phyloP scores from a whole-genome alignment of 2,797 vertebrate genomes.

The Pangasius mekongensis region DNA sequence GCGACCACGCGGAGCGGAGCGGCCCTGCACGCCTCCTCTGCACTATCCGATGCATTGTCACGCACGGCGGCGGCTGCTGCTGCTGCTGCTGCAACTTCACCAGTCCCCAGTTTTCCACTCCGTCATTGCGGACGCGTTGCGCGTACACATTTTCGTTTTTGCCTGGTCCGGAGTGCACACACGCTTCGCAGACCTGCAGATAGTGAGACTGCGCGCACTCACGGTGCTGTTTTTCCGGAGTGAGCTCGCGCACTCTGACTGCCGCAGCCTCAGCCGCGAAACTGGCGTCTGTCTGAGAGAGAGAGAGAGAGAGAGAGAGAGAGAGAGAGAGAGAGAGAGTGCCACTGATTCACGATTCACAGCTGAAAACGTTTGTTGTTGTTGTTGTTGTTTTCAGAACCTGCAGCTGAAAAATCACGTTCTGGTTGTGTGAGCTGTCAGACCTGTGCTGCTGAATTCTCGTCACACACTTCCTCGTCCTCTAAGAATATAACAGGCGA shows the following conservation, averaged over 20 bases:
- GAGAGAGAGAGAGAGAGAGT: no score
- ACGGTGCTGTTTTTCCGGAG: neutral
- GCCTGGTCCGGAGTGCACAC: constrained; percentile 12
- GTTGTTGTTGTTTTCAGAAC: neutral
- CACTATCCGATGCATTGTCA: constrained; percentile 80
- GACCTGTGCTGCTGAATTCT: constrained; percentile 61
- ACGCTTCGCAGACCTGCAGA: neutral
- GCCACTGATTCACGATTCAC: constrained; percentile 31
- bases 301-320: no score
- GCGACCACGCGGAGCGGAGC: constrained; percentile 77
- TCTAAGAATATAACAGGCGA: constrained; percentile 33
- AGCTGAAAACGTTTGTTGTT: constrained; percentile 6
- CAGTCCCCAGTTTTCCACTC: constrained; percentile 42
- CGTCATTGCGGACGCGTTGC: constrained; percentile 37
- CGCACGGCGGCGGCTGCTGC: constrained; percentile 31
- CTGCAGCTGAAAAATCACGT: constrained; percentile 28
- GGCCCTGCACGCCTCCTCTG: constrained; percentile 77
- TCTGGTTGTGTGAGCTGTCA: constrained; percentile 46
- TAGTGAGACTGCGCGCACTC: neutral
- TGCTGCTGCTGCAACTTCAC: constrained; percentile 32
- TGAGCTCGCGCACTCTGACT: neutral
- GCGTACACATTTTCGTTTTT: constrained; percentile 45
- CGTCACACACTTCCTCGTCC: constrained; percentile 73
- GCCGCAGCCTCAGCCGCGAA: neutral
- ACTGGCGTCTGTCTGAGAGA: neutral